These are phyloP conservation scores for Coelopa frigida DNA, from an alignment of 1,140 invertebrate genomes.

Conservation along the genomic window DNA sequence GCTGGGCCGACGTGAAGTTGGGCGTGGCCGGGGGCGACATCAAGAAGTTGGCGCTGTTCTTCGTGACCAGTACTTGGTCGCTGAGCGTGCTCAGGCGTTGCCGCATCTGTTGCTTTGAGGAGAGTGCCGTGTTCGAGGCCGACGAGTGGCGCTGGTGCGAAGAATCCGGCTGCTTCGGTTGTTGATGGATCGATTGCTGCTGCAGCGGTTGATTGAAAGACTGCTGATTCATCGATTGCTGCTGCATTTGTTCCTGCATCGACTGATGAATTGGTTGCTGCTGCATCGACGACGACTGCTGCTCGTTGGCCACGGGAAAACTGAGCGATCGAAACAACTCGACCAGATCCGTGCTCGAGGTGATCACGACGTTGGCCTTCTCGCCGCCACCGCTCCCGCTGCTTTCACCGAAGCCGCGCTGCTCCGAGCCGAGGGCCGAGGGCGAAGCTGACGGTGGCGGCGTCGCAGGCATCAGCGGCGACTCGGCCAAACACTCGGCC, in stretches of 20 bases:
- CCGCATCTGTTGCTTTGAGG: background rate
- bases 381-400: constrained; percentile 22
- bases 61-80: constrained; percentile 28
- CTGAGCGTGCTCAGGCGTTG: constrained; percentile 40
- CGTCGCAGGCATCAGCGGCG: constrained; percentile 31
- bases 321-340: constrained; percentile 41
- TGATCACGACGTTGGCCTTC: constrained; percentile 29
- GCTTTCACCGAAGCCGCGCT: background rate
- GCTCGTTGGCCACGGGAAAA: constrained; percentile 31
- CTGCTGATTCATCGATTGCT: constrained; percentile 4
- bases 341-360: constrained; percentile 34
- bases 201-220: too few species aligned
- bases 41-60: constrained; percentile 25
- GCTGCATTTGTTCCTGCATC: too few species aligned
- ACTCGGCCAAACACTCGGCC: constrained; percentile 34
- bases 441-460: constrained; percentile 39
- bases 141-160: too few species aligned
- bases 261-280: too few species aligned
- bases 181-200: too few species aligned
- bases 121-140: too few species aligned
- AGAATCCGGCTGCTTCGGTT: too few species aligned
- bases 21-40: constrained; percentile 43
- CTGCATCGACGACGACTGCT: background rate
- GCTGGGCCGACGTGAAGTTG: constrained; percentile 16
- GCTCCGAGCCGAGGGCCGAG: constrained; percentile 16